phyloP scores from a whole-genome alignment of 2,888 invertebrate genomes.

The Aphrophora alni region DNA sequence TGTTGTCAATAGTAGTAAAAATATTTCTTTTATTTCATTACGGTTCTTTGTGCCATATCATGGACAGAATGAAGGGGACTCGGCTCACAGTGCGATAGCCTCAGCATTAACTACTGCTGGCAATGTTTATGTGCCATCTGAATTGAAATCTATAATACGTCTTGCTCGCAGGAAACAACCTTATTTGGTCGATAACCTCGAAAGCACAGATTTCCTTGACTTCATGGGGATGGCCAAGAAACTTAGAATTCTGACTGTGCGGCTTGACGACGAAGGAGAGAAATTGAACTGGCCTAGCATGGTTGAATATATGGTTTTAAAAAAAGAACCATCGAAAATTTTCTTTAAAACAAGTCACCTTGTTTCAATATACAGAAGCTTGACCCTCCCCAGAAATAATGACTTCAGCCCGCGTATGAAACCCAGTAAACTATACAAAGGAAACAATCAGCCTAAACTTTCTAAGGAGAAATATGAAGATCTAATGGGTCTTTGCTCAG shows the following conservation, averaged over 20 bases:
- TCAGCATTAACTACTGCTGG: slow-evolving; percentile 16
- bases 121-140: slow-evolving; percentile 18
- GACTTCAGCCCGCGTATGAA: neutral
- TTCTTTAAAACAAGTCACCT: slow-evolving; percentile 23
- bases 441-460: too few species aligned
- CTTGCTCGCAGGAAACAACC: slow-evolving; percentile 9
- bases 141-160: neutral
- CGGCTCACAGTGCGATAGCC: slow-evolving; percentile 28
- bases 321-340: slow-evolving; percentile 15
- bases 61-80: slow-evolving; percentile 34
- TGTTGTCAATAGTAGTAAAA: neutral
- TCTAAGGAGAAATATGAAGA: too few species aligned
- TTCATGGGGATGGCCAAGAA: neutral
- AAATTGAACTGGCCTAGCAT: slow-evolving; percentile 17
- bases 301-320: slow-evolving; percentile 16
- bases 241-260: slow-evolving; percentile 3
- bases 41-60: slow-evolving; percentile 20
- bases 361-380: neutral
- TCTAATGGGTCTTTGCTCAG: too few species aligned
- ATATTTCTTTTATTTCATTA: too few species aligned
- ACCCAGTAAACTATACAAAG: too few species aligned
- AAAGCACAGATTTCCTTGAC: slow-evolving; percentile 3
- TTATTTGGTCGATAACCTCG: neutral
- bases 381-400: slow-evolving; percentile 7
- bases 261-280: slow-evolving; percentile 15